Evolutionary conservation across 2,113 vertebrate species (phyloP), one percentile per base, ranked within the genome.

Genomic region (Pteruthius melanotis): DNA sequence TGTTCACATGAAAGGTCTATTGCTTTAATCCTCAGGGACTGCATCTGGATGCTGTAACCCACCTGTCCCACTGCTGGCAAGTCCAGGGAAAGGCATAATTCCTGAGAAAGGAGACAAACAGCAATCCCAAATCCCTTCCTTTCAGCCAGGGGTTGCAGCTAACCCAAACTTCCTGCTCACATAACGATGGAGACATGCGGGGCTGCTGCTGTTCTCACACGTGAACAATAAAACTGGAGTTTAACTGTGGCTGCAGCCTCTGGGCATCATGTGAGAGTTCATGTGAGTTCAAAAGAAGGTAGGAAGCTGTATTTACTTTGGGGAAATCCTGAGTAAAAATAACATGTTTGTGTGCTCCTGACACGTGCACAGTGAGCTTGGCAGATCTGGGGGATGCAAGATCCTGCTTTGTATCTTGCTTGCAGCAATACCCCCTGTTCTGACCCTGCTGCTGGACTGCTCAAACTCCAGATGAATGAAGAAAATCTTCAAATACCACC

Each of bases 291-390:
- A 72, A 28, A 75, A 82, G 63, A 68, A 45, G 13, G 66, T 40
- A 79, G 53, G 66, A 90, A 90, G 44, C 37, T 33, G 10, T 42
- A 61, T 76, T 79, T 60, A 63, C 33, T 45, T 37, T 42, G 72
- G 72, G 89, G 72, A 96, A 95, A 87, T 87, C 47, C 89, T 82
- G 64, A 74, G 65, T 47, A 49, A 83, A 93, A 91, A 66, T n/a
- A 91, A 45, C 35, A 8, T 7, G 6, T 7, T 37, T 68, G 31
- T 53, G 40, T 74, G 77, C 60, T 63, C 35, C 44, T 63, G 47
- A 14, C 44, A 50, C 33, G 37, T 0, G 5, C 40, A 57, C 37
- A 59, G 35, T 2, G 21, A 75, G 64, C 45, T 84, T 28, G 39
- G 65, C 15, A 12, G 5, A 45, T 22, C 56, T 21, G 60, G 11